Percentiles rank a stretch among this genome's conserved stretches.
Conservation (phyloP, 1,140 invertebrate genomes). For the Heliconius eleuchia region DNA sequence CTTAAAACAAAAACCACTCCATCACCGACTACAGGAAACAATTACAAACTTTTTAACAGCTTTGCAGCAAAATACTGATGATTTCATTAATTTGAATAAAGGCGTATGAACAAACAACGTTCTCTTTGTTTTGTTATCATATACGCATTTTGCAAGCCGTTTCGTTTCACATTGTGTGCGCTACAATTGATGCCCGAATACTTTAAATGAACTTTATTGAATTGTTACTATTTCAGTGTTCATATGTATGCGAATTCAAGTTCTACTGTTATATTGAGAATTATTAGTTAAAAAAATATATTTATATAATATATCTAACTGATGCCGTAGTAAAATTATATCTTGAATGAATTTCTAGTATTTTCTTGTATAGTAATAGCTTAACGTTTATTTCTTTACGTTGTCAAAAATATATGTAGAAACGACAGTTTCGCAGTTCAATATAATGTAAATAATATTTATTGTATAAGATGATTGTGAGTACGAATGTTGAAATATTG, state of each 20-base stretch:
- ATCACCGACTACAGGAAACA: neutral
- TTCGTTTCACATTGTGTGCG: neutral
- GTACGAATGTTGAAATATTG: too few relatives aligned
- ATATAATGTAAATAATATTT: too few relatives aligned
- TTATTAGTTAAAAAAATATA: too few relatives aligned
- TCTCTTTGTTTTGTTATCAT: conserved; percentile 5
- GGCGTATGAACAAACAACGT: neutral
- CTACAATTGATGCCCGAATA: conserved; percentile 2
- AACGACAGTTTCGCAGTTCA: too few relatives aligned
- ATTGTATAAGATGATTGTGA: too few relatives aligned
- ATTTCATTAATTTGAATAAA: conserved; percentile 14
- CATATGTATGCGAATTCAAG: neutral
- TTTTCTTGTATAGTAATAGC: too few relatives aligned
- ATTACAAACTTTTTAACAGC: neutral
- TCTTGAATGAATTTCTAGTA: too few relatives aligned
- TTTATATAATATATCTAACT: too few relatives aligned
- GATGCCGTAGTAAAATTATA: too few relatives aligned
- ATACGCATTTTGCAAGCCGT: conserved; percentile 13
- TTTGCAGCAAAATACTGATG: neutral
- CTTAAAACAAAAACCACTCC: neutral
- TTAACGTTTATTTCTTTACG: too few relatives aligned
- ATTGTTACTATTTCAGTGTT: neutral
- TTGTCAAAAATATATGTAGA: too few relatives aligned
- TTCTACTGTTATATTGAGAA: neutral
- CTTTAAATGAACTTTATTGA: conserved; percentile 15